Conservation (phyloP, 2,797 vertebrate species). For the Tadarida brasiliensis region DNA sequence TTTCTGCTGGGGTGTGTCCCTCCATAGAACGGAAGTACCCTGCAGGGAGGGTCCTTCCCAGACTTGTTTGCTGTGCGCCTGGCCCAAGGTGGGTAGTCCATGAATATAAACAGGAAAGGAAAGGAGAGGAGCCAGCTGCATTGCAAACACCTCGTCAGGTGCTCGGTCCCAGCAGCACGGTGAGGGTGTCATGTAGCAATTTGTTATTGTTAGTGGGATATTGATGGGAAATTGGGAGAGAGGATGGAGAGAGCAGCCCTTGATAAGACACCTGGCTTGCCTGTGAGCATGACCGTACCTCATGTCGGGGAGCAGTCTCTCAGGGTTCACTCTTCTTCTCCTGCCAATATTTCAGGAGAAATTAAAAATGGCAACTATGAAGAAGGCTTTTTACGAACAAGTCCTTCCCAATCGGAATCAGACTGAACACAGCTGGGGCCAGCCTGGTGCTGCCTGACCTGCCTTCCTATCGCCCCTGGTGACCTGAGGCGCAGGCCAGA, state of each 20-base stretch:
- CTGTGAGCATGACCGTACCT: constrained; percentile 36
- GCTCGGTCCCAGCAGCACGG: not conserved
- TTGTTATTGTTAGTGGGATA: constrained; percentile 76
- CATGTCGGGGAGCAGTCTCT: not conserved
- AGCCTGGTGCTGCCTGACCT: not conserved
- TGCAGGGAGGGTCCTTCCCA: not conserved
- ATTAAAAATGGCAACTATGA: constrained; percentile 60
- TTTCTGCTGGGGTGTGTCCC: not conserved
- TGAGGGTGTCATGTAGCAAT: constrained; percentile 8
- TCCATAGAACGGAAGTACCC: not conserved
- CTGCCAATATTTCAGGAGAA: constrained; percentile 69
- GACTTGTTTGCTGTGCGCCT: not conserved
- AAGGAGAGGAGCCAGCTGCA: not conserved
- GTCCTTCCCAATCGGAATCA: constrained; percentile 60
- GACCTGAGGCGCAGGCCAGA: not conserved
- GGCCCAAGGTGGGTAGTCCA: not conserved
- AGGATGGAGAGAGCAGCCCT: constrained; percentile 24
- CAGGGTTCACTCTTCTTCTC: constrained; percentile 39
- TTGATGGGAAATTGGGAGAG: constrained; percentile 71
- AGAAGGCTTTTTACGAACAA: constrained; percentile 65
- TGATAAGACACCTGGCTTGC: constrained; percentile 14
- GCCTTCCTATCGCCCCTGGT: not conserved
- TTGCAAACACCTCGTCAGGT: constrained; percentile 11
- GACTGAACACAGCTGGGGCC: constrained; percentile 46
- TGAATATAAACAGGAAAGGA: constrained; percentile 1